Evolutionary conservation across 2,888 invertebrate species (phyloP).

Genomic region (Acrocyrtus sp.): DNA sequence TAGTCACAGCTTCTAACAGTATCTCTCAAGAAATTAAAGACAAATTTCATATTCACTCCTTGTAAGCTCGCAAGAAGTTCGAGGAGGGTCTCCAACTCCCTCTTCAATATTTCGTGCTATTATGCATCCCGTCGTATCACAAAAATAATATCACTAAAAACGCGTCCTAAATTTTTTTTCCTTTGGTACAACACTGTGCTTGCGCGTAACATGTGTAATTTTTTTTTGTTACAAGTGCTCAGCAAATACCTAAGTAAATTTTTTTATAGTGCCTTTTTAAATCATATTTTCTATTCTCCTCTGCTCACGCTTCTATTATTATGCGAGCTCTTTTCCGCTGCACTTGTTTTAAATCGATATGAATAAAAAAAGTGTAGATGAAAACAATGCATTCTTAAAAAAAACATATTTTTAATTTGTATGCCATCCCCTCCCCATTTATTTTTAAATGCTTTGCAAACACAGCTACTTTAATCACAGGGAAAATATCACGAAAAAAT

Average conservation of each 20-base stretch:
- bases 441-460: background rate
- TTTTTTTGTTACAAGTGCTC: slow-evolving; percentile 10
- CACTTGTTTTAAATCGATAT: background rate
- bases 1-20: slow-evolving; percentile 15
- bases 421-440: background rate
- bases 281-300: background rate
- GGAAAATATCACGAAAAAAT: background rate
- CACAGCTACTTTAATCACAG: background rate
- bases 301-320: background rate
- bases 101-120: background rate
- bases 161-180: slow-evolving; percentile 36
- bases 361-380: background rate
- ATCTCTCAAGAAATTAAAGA: too few relatives aligned
- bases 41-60: too few relatives aligned
- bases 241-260: background rate
- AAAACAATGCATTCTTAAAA: slow-evolving; percentile 1
- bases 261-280: slow-evolving; percentile 9
- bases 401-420: slow-evolving; percentile 2
- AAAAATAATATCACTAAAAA: slow-evolving; percentile 17
- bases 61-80: too few relatives aligned
- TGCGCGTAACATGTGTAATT: too few relatives aligned
- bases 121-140: background rate
- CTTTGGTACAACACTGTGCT: too few relatives aligned
- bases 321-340: background rate
- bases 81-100: slow-evolving; percentile 30